A percentile compares a stretch with the other conserved stretches of the same genome.
Evolutionary conservation across 1,140 invertebrate genomes (phyloP).

Genomic region (Drosophila kikkawai): DNA sequence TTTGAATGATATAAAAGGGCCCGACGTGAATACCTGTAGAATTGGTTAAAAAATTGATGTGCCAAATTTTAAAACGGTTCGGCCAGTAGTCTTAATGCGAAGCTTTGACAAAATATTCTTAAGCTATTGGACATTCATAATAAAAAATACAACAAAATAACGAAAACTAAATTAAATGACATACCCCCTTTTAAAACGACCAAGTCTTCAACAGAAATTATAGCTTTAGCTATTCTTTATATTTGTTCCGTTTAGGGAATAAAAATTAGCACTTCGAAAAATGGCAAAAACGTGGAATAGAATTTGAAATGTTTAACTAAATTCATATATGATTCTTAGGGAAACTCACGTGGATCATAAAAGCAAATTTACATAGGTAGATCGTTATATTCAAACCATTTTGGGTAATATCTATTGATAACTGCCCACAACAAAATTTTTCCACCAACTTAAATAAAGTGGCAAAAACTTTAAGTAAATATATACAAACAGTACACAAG

Average conservation of each 20-base stretch:
- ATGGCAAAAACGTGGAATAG: background rate
- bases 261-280: background rate
- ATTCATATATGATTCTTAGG: background rate
- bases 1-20: too few species aligned
- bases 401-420: background rate
- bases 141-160: too few species aligned
- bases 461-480: background rate
- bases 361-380: background rate
- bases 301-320: background rate
- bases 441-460: background rate
- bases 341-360: background rate
- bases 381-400: background rate
- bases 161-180: too few species aligned
- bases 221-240: background rate
- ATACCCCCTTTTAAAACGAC: background rate
- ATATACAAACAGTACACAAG: background rate
- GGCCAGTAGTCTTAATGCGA: too few species aligned
- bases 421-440: background rate
- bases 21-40: too few species aligned
- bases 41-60: too few species aligned
- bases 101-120: too few species aligned
- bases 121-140: too few species aligned
- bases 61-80: too few species aligned
- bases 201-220: background rate
- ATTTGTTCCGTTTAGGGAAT: background rate